phyloP scores from a whole-genome alignment of 2,888 invertebrate genomes.

The Tuberolachnus salignus region DNA sequence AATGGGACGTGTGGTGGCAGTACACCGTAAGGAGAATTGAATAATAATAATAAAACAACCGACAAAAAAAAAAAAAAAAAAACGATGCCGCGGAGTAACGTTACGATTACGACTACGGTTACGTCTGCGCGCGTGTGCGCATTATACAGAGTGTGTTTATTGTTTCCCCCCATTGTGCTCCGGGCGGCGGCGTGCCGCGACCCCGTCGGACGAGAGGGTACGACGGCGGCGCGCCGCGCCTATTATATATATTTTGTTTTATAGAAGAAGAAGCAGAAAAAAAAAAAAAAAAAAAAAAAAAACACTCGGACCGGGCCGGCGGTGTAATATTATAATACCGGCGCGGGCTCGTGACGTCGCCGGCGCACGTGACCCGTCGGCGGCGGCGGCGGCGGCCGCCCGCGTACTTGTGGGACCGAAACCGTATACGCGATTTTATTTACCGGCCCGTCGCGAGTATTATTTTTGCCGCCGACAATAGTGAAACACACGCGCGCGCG shows the following conservation, averaged over 20 bases:
- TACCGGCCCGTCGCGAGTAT: too few relatives aligned
- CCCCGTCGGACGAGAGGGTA: conserved; percentile 16
- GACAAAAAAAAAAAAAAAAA: not conserved
- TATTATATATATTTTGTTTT: too few relatives aligned
- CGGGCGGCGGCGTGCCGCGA: not conserved
- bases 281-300: too few relatives aligned
- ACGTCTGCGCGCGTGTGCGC: not conserved
- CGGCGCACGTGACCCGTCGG: conserved; percentile 54
- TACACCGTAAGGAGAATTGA: not conserved
- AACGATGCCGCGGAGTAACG: not conserved
- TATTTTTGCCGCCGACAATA: too few relatives aligned
- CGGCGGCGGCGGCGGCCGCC: not conserved
- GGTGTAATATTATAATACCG: not conserved
- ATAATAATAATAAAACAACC: not conserved
- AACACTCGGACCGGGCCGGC: not conserved
- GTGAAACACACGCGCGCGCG: too few relatives aligned
- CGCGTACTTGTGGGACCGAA: not conserved
- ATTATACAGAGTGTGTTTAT: conserved; percentile 34
- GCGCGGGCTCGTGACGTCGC: conserved; percentile 23
- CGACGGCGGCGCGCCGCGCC: too few relatives aligned
- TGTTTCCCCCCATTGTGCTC: conserved; percentile 49
- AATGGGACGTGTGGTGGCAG: conserved; percentile 2
- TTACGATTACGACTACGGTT: not conserved
- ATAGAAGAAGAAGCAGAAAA: too few relatives aligned
- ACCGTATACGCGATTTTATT: not conserved